Evolutionary conservation across 2,797 vertebrate genomes (phyloP).

Genomic region (Gymnodraco acuticeps): DNA sequence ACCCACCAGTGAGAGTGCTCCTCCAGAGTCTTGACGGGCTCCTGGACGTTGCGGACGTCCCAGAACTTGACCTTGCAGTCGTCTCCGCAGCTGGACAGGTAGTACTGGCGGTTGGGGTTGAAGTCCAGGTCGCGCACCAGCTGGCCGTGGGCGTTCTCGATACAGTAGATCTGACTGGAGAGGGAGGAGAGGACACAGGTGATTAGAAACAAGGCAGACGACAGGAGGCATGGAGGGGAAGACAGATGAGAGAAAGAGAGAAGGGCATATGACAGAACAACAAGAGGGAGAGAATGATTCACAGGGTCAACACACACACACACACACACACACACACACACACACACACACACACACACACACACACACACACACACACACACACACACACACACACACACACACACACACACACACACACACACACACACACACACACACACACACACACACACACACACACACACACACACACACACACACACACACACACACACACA

Average conservation of each 20-base stretch:
- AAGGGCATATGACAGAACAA: slow-evolving; percentile 16
- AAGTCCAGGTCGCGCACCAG: slow-evolving; percentile 98
- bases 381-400: no score
- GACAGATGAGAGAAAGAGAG: slow-evolving; percentile 23
- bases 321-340: slow-evolving; percentile 18
- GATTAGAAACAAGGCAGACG: slow-evolving; percentile 9
- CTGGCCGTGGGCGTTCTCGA: slow-evolving; percentile 97
- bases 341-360: background rate
- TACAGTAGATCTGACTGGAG: slow-evolving; percentile 95
- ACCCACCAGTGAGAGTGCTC: slow-evolving; percentile 97
- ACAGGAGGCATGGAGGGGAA: slow-evolving; percentile 9
- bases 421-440: no score
- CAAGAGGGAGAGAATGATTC: slow-evolving; percentile 51
- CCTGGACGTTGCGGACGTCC: slow-evolving; percentile 92
- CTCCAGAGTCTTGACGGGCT: slow-evolving; percentile 94
- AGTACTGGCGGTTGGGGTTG: slow-evolving; percentile 99
- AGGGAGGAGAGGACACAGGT: background rate
- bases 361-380: no score
- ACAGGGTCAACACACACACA: slow-evolving; percentile 41
- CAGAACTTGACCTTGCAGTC: slow-evolving; percentile 99
- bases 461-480: no score
- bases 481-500: no score
- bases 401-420: slow-evolving; percentile 23
- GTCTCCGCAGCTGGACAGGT: slow-evolving; percentile 96
- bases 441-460: no score